Evolutionary conservation across 2,888 invertebrate genomes (phyloP).

Genomic region (Ectemnius lituratus): DNA sequence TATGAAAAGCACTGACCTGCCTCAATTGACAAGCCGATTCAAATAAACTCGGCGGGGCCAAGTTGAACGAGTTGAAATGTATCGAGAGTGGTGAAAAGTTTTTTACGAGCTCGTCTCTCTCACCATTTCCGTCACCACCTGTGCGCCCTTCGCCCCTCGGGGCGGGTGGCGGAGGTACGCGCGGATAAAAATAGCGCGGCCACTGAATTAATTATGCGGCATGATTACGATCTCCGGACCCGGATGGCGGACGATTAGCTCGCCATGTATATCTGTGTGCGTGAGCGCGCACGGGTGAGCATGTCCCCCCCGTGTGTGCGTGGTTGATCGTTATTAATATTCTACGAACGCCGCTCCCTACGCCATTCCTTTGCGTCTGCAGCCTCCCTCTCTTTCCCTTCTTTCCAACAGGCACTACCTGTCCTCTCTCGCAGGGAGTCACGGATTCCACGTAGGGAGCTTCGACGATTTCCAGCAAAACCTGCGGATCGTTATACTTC

Average conservation of each 20-base stretch:
- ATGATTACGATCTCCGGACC: slow-evolving; percentile 57
- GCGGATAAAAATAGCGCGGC: slow-evolving; percentile 53
- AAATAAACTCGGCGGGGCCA: background rate
- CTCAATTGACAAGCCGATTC: background rate
- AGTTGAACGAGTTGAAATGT: slow-evolving; percentile 10
- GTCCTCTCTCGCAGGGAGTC: slow-evolving; percentile 42
- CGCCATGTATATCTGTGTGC: slow-evolving; percentile 31
- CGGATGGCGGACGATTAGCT: slow-evolving; percentile 61
- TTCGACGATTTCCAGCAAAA: slow-evolving; percentile 55
- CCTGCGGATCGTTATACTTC: slow-evolving; percentile 15
- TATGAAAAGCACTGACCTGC: background rate
- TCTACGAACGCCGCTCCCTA: slow-evolving; percentile 59
- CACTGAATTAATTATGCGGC: slow-evolving; percentile 59
- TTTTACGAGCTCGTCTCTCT: slow-evolving; percentile 17
- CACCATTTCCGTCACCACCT: too few relatives aligned
- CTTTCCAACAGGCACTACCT: slow-evolving; percentile 31
- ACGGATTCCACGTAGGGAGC: slow-evolving; percentile 52
- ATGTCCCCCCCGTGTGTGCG: slow-evolving; percentile 29
- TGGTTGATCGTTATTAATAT: slow-evolving; percentile 68
- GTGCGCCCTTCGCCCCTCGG: background rate
- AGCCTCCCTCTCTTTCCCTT: slow-evolving; percentile 23
- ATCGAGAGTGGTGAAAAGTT: slow-evolving; percentile 23
- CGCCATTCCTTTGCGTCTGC: slow-evolving; percentile 57
- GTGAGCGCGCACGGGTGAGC: slow-evolving; percentile 6
- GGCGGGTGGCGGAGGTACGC: slow-evolving; percentile 29